These are phyloP conservation scores for Diogma glabrata DNA, from an alignment of 2,888 invertebrate species.

Conservation along the genomic window DNA sequence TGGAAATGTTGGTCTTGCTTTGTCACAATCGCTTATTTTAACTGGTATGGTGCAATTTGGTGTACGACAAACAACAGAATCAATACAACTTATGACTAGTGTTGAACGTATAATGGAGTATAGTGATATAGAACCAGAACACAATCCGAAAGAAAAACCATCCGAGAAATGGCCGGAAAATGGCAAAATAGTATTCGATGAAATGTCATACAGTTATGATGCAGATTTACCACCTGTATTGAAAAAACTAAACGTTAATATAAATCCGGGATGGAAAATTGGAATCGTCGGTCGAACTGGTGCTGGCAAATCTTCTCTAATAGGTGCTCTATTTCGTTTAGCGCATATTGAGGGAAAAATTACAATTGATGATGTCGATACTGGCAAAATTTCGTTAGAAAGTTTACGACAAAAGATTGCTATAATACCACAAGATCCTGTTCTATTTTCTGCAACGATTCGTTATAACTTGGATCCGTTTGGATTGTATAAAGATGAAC, in stretches of 20 bases:
- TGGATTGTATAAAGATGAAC: slow-evolving; percentile 29
- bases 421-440: slow-evolving; percentile 46
- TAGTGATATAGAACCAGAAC: slow-evolving; percentile 52
- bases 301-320: slow-evolving; percentile 70
- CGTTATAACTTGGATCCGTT: slow-evolving; percentile 23
- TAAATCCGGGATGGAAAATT: slow-evolving; percentile 56
- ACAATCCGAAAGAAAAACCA: slow-evolving; percentile 35
- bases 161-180: slow-evolving; percentile 54
- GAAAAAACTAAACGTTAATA: slow-evolving; percentile 54
- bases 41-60: slow-evolving; percentile 63
- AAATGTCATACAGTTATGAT: slow-evolving; percentile 48
- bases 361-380: slow-evolving; percentile 57
- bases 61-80: slow-evolving; percentile 58
- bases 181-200: slow-evolving; percentile 45
- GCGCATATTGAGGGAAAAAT: slow-evolving; percentile 58
- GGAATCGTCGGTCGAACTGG: slow-evolving; percentile 78
- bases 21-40: slow-evolving; percentile 54
- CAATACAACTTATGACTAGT: slow-evolving; percentile 56
- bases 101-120: slow-evolving; percentile 64
- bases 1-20: slow-evolving; percentile 59
- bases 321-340: slow-evolving; percentile 66
- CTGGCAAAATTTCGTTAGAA: slow-evolving; percentile 39
- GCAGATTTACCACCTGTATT: slow-evolving; percentile 52
- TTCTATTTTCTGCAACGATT: slow-evolving; percentile 23
- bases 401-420: slow-evolving; percentile 41